A percentile compares a stretch with the other conserved stretches of the same genome.
Evolutionary conservation across 1,140 invertebrate species (phyloP).

Genomic region (Drosophila burlai): DNA sequence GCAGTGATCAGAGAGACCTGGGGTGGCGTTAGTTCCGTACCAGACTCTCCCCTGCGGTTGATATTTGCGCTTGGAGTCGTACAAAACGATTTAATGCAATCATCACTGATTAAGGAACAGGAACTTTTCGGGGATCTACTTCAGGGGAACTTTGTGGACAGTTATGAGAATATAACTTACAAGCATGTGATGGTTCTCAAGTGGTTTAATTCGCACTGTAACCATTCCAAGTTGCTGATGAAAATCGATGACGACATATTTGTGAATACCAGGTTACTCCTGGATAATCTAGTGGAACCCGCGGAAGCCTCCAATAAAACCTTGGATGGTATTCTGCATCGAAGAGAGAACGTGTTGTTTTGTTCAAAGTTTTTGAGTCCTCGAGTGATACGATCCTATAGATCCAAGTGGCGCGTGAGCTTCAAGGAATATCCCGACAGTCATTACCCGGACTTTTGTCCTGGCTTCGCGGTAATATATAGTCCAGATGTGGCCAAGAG

Average conservation of each 20-base stretch:
- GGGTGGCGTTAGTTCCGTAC: conserved; percentile 84
- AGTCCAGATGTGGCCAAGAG: conserved; percentile 89
- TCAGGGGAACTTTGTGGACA: conserved; percentile 91
- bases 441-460: conserved; percentile 90
- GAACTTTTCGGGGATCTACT: conserved; percentile 89
- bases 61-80: conserved; percentile 90
- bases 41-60: conserved; percentile 83
- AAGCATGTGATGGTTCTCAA: conserved; percentile 94
- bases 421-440: conserved; percentile 88
- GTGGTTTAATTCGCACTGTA: conserved; percentile 90
- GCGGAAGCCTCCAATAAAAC: background rate
- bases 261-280: conserved; percentile 88
- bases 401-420: conserved; percentile 92
- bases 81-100: conserved; percentile 75
- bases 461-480: conserved; percentile 91
- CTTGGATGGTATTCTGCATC: conserved; percentile 6
- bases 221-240: conserved; percentile 89
- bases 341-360: conserved; percentile 86
- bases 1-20: conserved; percentile 89
- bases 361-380: conserved; percentile 86
- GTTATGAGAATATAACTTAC: conserved; percentile 93
- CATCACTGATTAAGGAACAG: conserved; percentile 87
- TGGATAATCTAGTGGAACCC: conserved; percentile 86
- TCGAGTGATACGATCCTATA: conserved; percentile 87
- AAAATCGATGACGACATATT: conserved; percentile 93